phyloP scores from a whole-genome alignment of 1,140 invertebrate species.

The Euborellia annulipes region DNA sequence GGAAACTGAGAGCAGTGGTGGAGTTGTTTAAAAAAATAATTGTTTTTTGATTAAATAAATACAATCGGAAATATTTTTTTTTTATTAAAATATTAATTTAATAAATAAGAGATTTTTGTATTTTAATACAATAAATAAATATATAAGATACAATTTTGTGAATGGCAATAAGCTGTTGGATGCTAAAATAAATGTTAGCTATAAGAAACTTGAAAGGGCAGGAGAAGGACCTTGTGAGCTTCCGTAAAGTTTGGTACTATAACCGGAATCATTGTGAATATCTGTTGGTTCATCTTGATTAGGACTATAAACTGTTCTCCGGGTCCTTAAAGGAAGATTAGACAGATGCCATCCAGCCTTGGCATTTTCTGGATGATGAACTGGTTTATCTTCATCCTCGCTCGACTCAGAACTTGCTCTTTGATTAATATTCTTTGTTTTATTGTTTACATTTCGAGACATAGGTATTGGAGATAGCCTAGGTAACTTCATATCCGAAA shows the following conservation, averaged over 20 bases:
- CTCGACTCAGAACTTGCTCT: slow-evolving; percentile 22
- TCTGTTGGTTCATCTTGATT: slow-evolving; percentile 29
- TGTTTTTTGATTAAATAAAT: too few relatives aligned
- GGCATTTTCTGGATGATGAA: slow-evolving; percentile 22
- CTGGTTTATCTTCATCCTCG: slow-evolving; percentile 24
- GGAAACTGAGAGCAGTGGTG: too few relatives aligned
- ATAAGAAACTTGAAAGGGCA: slow-evolving; percentile 44
- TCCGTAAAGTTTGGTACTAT: slow-evolving; percentile 58
- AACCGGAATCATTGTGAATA: slow-evolving; percentile 60
- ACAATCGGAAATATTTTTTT: too few relatives aligned
- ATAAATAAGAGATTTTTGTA: neutral
- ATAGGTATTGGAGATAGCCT: too few relatives aligned
- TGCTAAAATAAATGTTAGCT: slow-evolving; percentile 2
- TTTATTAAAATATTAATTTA: slow-evolving; percentile 1
- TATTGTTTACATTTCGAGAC: too few relatives aligned
- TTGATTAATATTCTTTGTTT: too few relatives aligned
- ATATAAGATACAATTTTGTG: neutral
- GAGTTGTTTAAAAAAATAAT: too few relatives aligned
- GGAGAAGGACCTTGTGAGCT: slow-evolving; percentile 61
- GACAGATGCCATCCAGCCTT: too few relatives aligned
- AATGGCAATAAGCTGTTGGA: too few relatives aligned
- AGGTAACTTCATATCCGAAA: too few relatives aligned
- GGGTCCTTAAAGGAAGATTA: slow-evolving; percentile 27
- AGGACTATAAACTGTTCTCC: slow-evolving; percentile 28
- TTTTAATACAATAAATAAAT: neutral